phyloP scores from a whole-genome alignment of 2,797 vertebrate genomes.

The Trachops cirrhosus region DNA sequence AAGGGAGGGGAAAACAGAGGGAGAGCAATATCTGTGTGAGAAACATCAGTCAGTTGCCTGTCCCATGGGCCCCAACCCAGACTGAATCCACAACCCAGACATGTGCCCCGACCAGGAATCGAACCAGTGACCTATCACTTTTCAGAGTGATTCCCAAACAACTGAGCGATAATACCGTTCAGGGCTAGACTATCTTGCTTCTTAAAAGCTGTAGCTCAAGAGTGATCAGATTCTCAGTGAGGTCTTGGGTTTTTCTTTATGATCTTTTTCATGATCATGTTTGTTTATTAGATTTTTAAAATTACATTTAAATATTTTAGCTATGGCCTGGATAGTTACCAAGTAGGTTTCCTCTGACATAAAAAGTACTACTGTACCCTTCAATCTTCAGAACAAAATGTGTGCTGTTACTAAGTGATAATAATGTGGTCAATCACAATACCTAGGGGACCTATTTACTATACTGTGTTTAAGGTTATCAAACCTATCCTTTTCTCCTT shows the following conservation, averaged over 20 bases:
- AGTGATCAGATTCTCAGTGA: neutral
- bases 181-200: neutral
- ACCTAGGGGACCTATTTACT: neutral
- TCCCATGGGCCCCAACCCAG: neutral
- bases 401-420: neutral
- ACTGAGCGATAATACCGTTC: neutral
- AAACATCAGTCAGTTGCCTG: neutral
- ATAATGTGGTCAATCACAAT: neutral
- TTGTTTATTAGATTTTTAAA: neutral
- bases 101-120: neutral
- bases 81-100: neutral
- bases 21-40: neutral
- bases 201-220: neutral
- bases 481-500: neutral
- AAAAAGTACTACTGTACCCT: neutral
- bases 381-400: neutral
- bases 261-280: neutral
- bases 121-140: neutral
- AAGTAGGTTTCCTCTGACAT: neutral
- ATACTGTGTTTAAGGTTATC: neutral
- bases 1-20: too few relatives aligned
- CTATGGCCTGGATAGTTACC: neutral
- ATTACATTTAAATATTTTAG: neutral
- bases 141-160: neutral
- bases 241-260: neutral